These are phyloP conservation scores for Drosophila lowei DNA, from an alignment of 1,140 invertebrate genomes.

Conservation along the genomic window DNA sequence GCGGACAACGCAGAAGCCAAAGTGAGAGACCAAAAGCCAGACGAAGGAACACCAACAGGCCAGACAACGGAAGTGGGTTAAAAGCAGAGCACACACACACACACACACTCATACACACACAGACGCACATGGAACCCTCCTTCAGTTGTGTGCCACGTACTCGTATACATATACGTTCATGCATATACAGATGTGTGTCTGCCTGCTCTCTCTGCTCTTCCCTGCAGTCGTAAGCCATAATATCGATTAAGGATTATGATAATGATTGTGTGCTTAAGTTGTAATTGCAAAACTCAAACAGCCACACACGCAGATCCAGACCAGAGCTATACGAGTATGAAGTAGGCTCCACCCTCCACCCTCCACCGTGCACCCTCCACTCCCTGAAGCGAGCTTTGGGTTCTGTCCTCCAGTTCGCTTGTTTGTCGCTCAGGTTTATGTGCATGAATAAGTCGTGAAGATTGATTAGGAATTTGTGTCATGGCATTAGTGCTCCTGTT, in stretches of 20 bases:
- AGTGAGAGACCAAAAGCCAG: conserved; percentile 5
- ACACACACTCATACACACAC: conserved; percentile 21
- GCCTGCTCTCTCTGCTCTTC: conserved; percentile 2
- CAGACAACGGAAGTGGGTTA: conserved; percentile 58
- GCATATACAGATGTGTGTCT: conserved; percentile 23
- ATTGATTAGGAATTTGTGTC: conserved; percentile 69
- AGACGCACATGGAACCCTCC: not conserved
- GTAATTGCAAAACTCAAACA: conserved; percentile 73
- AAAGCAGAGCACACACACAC: conserved; percentile 43
- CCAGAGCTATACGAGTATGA: conserved; percentile 7
- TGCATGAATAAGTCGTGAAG: conserved; percentile 68
- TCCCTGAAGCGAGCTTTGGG: not conserved
- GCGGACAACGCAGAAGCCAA: not conserved
- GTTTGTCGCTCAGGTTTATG: conserved; percentile 62
- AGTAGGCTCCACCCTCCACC: not conserved
- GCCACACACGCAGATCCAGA: conserved; percentile 28
- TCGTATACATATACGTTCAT: conserved; percentile 26
- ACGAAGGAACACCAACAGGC: conserved; percentile 26
- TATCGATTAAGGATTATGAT: conserved; percentile 80
- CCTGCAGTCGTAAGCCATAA: conserved; percentile 62
- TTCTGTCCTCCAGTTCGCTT: conserved; percentile 17
- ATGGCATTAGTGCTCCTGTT: conserved; percentile 60
- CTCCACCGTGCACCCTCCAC: not conserved
- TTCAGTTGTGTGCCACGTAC: not conserved
- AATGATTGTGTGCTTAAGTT: conserved; percentile 77